Base-by-base conservation (phyloP, 2,888 invertebrate species). In the Mechanitis messenoides region DNA sequence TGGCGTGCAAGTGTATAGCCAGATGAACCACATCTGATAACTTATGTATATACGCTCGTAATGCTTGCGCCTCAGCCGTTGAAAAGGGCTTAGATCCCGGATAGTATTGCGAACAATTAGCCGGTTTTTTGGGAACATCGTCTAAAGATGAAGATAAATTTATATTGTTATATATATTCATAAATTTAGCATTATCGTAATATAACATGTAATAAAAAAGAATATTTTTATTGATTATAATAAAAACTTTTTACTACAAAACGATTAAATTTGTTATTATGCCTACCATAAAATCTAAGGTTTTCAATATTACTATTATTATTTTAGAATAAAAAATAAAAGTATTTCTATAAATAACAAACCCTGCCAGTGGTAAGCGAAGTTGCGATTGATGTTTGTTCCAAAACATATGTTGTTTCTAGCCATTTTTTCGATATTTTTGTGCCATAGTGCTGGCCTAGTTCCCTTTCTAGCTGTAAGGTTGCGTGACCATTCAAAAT, bases 331-430 rank as follows among this genome's bases (percentile, higher is more conserved):
- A 20, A 20, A 20, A 9, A 42, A 9, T 42, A 42, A 9, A 42
- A 11, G 11, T 42, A 42, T 9, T 9, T 42, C 9, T 9, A 35
- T 35, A 35, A 35, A 35, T 2, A 20, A 20, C 71, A 71, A 42
- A 88, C 90, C 89, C 82, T 87, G 88, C 89, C 89, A 90, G 68
- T 90, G 89, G 74, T 84, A 89, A 55, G 88, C 87, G 63, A 89
- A 90, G 70, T 90, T 90, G 7, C 90, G 78, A 71, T 90, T 87
- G 33, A 90, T 76, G 67, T 89, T 85, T 2, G 84, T 86, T 45
- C 89, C 89, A 64, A 85, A 84, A 69, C 89, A 90, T 0, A 58
- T 62, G 42, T 42, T 42, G 42, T 42, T 42, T 6, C 77, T 72
- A 1, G 71, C 64, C 3, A 68, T 65, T 50, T 77, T 78, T 33